A percentile compares a stretch with the other conserved stretches of the same genome.
These are phyloP conservation scores for Acrobasis repandana DNA, from an alignment of 2,888 invertebrate genomes.

Conservation along the genomic window DNA sequence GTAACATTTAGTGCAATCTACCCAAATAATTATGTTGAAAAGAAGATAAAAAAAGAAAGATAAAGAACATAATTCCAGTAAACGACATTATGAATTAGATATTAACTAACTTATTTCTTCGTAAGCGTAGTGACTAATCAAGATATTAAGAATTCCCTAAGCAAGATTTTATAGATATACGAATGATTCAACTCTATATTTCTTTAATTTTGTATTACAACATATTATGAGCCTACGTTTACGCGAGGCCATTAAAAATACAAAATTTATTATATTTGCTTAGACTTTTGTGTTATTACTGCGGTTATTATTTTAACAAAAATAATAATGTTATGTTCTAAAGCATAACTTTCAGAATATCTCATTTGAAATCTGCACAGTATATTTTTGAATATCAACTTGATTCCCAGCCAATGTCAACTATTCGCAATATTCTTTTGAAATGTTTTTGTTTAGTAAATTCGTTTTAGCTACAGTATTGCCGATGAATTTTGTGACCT, in stretches of 20 bases:
- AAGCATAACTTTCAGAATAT: neutral
- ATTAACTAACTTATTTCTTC: too few species aligned
- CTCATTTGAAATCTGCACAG: neutral
- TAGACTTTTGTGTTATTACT: neutral
- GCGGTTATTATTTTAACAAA: neutral
- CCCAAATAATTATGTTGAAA: too few species aligned
- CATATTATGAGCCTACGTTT: neutral
- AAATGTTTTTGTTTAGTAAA: neutral
- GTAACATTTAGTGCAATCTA: too few species aligned
- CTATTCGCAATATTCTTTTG: constrained; percentile 3
- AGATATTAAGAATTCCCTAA: neutral
- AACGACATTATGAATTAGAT: too few species aligned
- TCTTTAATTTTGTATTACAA: neutral
- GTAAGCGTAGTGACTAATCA: too few species aligned
- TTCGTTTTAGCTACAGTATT: constrained; percentile 21
- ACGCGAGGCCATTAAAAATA: neutral
- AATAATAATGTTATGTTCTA: too few species aligned
- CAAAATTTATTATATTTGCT: neutral
- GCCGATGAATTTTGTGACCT: constrained; percentile 27
- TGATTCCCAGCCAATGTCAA: neutral
- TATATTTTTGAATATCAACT: neutral
- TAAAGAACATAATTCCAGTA: too few species aligned
- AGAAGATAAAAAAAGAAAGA: too few species aligned
- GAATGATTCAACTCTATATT: neutral
- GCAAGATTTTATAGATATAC: neutral